Evolutionary conservation across 2,113 vertebrate species (phyloP).

Genomic region (Copsychus sechellarum): DNA sequence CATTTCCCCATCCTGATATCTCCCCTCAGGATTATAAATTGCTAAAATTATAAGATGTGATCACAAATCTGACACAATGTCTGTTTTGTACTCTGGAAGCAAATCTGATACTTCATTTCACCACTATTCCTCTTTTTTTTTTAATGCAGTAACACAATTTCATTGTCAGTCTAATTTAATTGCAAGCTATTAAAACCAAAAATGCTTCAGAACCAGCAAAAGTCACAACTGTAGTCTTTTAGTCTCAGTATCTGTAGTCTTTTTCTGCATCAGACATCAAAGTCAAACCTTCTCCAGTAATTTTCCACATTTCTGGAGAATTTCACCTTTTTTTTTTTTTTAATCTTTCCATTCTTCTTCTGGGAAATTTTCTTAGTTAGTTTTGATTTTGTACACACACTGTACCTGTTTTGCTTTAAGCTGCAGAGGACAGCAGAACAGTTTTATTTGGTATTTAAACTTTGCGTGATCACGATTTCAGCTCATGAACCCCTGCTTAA

Average conservation of each 20-base stretch:
- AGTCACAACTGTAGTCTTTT: background rate
- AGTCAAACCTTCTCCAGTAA: background rate
- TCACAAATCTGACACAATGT: background rate
- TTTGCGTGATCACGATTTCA: background rate
- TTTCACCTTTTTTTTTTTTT: background rate
- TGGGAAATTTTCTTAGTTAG: background rate
- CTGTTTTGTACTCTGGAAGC: background rate
- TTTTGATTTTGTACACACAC: background rate
- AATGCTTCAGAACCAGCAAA: background rate
- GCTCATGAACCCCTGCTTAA: background rate
- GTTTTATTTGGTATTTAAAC: background rate
- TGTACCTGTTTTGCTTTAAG: background rate
- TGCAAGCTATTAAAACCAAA: background rate
- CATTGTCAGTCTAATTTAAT: constrained; percentile 7
- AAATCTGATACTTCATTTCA: background rate
- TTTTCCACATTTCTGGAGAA: background rate
- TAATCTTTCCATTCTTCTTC: background rate
- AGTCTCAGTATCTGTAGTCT: background rate
- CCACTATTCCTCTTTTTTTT: background rate
- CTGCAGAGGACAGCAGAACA: background rate
- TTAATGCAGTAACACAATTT: background rate
- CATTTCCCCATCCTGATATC: background rate
- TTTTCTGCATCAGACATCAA: background rate
- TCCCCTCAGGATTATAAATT: background rate
- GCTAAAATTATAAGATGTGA: background rate